These are phyloP conservation scores for Promerops cafer DNA, from an alignment of 2,113 vertebrate species.

Conservation along the genomic window DNA sequence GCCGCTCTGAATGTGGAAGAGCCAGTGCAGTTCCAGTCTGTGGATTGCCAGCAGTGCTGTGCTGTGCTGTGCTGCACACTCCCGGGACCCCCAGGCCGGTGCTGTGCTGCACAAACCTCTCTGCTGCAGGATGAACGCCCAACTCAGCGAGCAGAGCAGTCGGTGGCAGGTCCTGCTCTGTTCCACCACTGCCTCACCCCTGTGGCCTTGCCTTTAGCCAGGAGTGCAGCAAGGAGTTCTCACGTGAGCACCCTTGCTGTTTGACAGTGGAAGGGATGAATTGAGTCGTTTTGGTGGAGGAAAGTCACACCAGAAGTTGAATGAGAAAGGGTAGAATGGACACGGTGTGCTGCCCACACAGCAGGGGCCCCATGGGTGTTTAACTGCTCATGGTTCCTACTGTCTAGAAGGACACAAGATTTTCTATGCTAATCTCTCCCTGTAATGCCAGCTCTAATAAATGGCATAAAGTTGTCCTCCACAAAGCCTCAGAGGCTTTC, in stretches of 20 bases:
- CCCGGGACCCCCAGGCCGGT: background rate
- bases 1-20: background rate
- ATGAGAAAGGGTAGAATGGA: background rate
- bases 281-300: fast-evolving
- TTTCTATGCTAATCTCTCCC: background rate
- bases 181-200: too few relatives aligned
- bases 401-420: background rate
- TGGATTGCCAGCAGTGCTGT: background rate
- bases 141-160: fast-evolving
- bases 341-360: background rate
- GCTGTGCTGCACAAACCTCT: background rate
- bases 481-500: background rate
- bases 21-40: background rate
- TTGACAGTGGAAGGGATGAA: background rate
- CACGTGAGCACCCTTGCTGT: background rate
- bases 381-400: background rate
- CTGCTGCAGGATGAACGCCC: fast-evolving
- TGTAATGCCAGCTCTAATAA: background rate
- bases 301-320: background rate
- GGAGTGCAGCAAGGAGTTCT: background rate
- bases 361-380: background rate
- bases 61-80: background rate
- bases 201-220: background rate
- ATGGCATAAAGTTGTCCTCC: background rate
- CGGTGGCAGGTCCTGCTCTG: background rate